Evolutionary conservation across 2,888 invertebrate genomes (phyloP).

Genomic region (Lysandra coridon): DNA sequence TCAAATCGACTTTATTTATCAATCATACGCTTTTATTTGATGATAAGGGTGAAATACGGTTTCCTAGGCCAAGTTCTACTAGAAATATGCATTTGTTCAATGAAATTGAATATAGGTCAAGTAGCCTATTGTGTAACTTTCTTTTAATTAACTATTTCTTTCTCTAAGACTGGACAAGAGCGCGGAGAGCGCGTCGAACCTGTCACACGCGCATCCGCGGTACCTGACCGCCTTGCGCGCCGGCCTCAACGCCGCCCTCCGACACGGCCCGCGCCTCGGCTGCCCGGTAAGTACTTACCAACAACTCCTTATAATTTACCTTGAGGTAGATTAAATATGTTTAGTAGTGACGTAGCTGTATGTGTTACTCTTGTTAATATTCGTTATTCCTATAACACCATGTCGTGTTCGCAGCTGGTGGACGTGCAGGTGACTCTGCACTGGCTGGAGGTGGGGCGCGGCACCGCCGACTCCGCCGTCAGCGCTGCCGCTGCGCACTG

Average conservation of each 20-base stretch:
- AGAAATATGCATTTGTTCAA: no score
- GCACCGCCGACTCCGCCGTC: slow-evolving; percentile 90
- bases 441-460: slow-evolving; percentile 85
- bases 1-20: no score
- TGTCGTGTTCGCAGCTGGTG: slow-evolving; percentile 73
- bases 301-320: neutral
- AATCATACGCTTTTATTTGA: no score
- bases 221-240: slow-evolving; percentile 85
- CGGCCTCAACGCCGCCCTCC: slow-evolving; percentile 85
- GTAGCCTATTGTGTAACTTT: no score
- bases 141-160: no score
- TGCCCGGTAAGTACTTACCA: slow-evolving; percentile 82
- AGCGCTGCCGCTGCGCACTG: slow-evolving; percentile 91
- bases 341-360: no score
- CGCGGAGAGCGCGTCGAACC: slow-evolving; percentile 84
- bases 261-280: slow-evolving; percentile 91
- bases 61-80: no score
- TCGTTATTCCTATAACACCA: neutral
- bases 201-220: slow-evolving; percentile 83
- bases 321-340: neutral
- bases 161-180: slow-evolving; percentile 81
- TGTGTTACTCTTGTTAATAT: neutral
- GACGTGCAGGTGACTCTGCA: slow-evolving; percentile 88
- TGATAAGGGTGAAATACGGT: no score
- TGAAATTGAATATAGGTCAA: no score